Base-by-base conservation (phyloP, 2,113 vertebrate species). In the Eonycteris spelaea region DNA sequence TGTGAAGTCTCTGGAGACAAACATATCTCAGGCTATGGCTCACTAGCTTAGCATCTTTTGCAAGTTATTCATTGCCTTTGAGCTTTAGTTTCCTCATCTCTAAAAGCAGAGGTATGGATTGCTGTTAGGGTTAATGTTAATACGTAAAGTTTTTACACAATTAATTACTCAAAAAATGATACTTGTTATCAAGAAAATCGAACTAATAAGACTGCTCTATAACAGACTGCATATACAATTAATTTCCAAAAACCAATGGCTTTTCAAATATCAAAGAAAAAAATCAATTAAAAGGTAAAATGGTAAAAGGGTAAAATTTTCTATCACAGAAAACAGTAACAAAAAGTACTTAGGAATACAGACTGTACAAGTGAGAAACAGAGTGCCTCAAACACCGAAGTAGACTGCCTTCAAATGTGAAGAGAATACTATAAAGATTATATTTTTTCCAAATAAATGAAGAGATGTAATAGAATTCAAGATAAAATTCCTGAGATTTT, bases 271-370 rank as follows among this genome's bases (percentile, higher is more conserved):
- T 67, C 68, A 65, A 33, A 43, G 67, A n/a, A n/a, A 57, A 51
- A 93, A 82, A 79, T 75, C 65, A 78, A 88, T 80, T 91, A 80
- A 92, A 96, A 88, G n/a, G 48, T 86, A 73, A 95, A 82, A 73
- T 12, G 70, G 22, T 91, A 77, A 12, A 30, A 1, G 19, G 51
- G 51, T 51, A 10, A 90, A 91, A 38, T 51, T 51, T 51, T 51
- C 33, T 55, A 59, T 21, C 26, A 73, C 21, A 48, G 28, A 94
- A 93, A 91, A 87, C 3, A 90, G n/a, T 75, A 91, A 75, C n/a
- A 40, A 88, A 94, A 90, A 94, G 33, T 59, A 55, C 11, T 68
- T 51, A 65, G 73, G 14, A 85, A 82, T 73, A 73, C 22, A 82
- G n/a, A 73, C n/a, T 74, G 12, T 48, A 19, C 71, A 77, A 43